phyloP scores from a whole-genome alignment of 1,140 invertebrate species.

The Frieseomelitta varia region DNA sequence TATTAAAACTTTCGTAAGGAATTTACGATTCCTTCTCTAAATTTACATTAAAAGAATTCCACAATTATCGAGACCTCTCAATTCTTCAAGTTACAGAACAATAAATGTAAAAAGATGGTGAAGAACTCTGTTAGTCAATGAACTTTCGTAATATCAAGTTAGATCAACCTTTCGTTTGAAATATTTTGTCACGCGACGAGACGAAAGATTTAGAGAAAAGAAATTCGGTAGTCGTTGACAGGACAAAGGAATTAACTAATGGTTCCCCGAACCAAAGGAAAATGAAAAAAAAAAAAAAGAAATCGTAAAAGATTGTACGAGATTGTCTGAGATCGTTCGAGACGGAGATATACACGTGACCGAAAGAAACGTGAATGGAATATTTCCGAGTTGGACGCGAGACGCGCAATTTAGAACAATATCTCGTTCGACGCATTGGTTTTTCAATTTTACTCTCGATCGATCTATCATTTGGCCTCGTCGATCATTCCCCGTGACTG shows the following conservation, averaged over 20 bases:
- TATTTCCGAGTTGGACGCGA: conserved; percentile 10
- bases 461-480: conserved; percentile 42
- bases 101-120: too few relatives aligned
- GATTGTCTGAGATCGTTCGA: too few relatives aligned
- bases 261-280: too few relatives aligned
- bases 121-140: too few relatives aligned
- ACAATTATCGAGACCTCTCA: background rate
- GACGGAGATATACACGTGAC: background rate
- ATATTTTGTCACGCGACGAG: too few relatives aligned
- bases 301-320: too few relatives aligned
- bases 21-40: background rate
- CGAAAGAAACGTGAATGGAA: background rate
- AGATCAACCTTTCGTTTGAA: too few relatives aligned
- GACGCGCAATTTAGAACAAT: conserved; percentile 23
- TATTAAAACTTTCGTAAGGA: background rate
- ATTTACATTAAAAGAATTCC: background rate
- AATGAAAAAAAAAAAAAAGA: too few relatives aligned
- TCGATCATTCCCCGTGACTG: conserved; percentile 26
- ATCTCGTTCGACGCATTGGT: background rate
- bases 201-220: too few relatives aligned
- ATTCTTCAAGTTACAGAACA: background rate
- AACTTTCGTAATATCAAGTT: background rate
- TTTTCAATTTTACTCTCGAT: conserved; percentile 31
- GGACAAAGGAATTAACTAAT: too few relatives aligned
- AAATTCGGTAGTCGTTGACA: too few relatives aligned